These are phyloP conservation scores for Pterois miles DNA, from an alignment of 2,797 vertebrate genomes.

Conservation along the genomic window DNA sequence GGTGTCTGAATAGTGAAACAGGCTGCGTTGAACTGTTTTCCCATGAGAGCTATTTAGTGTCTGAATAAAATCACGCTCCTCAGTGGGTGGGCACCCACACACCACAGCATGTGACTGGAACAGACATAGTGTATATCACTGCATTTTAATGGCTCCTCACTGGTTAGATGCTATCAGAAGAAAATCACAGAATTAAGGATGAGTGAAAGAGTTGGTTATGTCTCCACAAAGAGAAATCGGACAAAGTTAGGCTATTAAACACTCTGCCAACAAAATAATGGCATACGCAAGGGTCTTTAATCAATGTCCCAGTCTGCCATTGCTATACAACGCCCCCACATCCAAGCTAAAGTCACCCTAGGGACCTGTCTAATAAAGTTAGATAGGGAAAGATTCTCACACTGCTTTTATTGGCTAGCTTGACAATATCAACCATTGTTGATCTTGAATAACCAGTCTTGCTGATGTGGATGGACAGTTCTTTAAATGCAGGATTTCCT, in stretches of 20 bases:
- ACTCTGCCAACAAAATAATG: neutral
- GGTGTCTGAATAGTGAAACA: conserved; percentile 39
- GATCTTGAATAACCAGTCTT: neutral
- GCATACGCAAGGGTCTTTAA: conserved; percentile 7
- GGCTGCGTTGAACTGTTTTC: conserved; percentile 22
- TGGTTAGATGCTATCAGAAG: neutral
- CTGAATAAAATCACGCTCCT: conserved; percentile 50
- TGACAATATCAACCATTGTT: neutral
- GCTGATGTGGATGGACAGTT: neutral
- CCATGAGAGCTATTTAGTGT: conserved; percentile 42
- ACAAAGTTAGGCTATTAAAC: neutral
- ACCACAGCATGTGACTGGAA: conserved; percentile 51
- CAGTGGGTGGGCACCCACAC: conserved; percentile 69
- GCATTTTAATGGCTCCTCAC: conserved; percentile 44
- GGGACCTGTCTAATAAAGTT: conserved; percentile 2
- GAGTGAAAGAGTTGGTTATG: neutral
- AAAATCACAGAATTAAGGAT: conserved; percentile 7
- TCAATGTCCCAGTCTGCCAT: conserved; percentile 7
- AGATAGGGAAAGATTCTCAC: conserved; percentile 1
- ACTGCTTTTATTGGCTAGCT: neutral
- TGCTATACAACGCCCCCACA: neutral
- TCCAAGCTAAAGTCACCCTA: neutral
- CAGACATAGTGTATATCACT: conserved; percentile 29
- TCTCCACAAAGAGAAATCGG: neutral
- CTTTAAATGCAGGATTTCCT: neutral